These are phyloP conservation scores for Hecatera dysodea DNA, from an alignment of 2,888 invertebrate species.

Conservation along the genomic window DNA sequence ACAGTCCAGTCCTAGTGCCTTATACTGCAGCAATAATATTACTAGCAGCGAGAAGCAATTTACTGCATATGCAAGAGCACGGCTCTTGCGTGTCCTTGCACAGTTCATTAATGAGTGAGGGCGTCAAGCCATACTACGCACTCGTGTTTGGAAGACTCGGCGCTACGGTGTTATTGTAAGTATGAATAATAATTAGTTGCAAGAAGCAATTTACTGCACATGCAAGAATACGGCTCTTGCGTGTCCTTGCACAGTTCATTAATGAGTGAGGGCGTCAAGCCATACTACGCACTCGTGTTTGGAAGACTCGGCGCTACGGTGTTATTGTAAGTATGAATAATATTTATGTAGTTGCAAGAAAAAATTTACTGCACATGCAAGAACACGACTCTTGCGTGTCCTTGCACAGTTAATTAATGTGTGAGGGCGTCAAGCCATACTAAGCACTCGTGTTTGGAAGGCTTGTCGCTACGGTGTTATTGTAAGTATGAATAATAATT, in stretches of 20 bases:
- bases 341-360: constrained; percentile 91
- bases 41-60: constrained; percentile 88
- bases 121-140: constrained; percentile 90
- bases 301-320: background rate
- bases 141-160: constrained; percentile 88
- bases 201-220: constrained; percentile 76
- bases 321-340: background rate
- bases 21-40: constrained; percentile 92
- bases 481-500: background rate
- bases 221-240: constrained; percentile 74
- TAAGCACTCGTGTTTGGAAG: constrained; percentile 80
- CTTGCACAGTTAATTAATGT: constrained; percentile 90
- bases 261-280: constrained; percentile 90
- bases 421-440: constrained; percentile 90
- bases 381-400: constrained; percentile 80
- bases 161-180: constrained; percentile 86
- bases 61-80: constrained; percentile 70
- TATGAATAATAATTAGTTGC: constrained; percentile 90
- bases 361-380: constrained; percentile 72
- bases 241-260: constrained; percentile 90
- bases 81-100: constrained; percentile 87
- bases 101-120: constrained; percentile 90
- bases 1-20: constrained; percentile 92
- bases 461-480: background rate
- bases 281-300: constrained; percentile 85